phyloP scores from a whole-genome alignment of 2,888 invertebrate species.

The Melikaiella ostensackeni region DNA sequence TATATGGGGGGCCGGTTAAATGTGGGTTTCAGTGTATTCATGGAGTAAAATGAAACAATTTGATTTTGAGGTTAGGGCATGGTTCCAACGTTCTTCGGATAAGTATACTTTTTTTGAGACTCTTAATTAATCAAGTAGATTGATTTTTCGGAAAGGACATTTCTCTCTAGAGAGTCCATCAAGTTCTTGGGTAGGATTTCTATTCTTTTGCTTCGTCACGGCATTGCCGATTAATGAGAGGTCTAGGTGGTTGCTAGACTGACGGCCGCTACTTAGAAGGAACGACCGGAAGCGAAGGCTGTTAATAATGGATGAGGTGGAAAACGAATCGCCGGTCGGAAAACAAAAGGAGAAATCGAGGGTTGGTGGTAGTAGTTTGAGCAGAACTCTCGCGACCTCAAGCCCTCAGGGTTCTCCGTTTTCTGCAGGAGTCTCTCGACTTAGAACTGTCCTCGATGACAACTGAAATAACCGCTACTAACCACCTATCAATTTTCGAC shows the following conservation, averaged over 20 bases:
- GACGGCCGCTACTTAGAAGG: constrained; percentile 37
- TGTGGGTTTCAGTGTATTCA: too few relatives aligned
- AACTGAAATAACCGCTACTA: constrained; percentile 15
- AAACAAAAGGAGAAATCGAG: constrained; percentile 35
- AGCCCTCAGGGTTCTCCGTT: constrained; percentile 18
- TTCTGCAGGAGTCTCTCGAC: constrained; percentile 24
- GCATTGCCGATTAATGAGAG: constrained; percentile 36
- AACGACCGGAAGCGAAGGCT: constrained; percentile 27
- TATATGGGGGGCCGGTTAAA: too few relatives aligned
- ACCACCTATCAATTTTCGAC: constrained; percentile 31
- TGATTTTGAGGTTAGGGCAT: too few relatives aligned
- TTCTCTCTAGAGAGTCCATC: neutral
- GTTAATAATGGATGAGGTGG: constrained; percentile 35
- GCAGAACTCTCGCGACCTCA: neutral
- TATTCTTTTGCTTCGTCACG: constrained; percentile 16
- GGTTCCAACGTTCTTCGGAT: too few relatives aligned
- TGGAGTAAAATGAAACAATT: too few relatives aligned
- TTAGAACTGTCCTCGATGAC: constrained; percentile 12
- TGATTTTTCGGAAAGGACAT: neutral
- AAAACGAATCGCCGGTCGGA: constrained; percentile 30
- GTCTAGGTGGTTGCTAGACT: constrained; percentile 35
- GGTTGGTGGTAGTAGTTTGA: constrained; percentile 27
- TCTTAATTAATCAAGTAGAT: neutral
- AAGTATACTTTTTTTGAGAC: neutral
- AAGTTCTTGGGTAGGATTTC: constrained; percentile 7